These are phyloP conservation scores for Tridacna gigas DNA, from an alignment of 2,888 invertebrate genomes.

Conservation along the genomic window DNA sequence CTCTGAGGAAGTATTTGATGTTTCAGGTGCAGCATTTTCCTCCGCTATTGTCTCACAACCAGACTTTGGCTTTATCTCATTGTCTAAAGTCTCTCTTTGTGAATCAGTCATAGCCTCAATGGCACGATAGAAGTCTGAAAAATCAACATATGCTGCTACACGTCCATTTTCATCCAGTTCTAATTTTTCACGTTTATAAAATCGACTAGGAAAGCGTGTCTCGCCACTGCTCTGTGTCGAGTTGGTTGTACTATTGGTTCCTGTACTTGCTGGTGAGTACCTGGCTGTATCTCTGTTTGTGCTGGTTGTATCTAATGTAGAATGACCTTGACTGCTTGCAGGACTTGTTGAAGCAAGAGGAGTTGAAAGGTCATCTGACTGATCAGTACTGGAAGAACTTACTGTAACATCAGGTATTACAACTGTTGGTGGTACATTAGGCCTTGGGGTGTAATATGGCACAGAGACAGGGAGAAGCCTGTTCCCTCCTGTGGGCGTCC, in stretches of 20 bases:
- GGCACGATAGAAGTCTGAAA: constrained; percentile 88
- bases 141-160: constrained; percentile 93
- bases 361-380: constrained; percentile 52
- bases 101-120: constrained; percentile 80
- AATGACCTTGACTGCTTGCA: constrained; percentile 49
- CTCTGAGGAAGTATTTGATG: neutral
- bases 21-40: constrained; percentile 66
- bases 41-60: constrained; percentile 81
- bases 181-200: constrained; percentile 75
- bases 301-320: constrained; percentile 44
- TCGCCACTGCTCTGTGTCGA: constrained; percentile 82
- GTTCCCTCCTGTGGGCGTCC: constrained; percentile 80
- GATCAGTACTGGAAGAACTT: constrained; percentile 20
- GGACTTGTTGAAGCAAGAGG: constrained; percentile 53
- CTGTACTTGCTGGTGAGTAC: constrained; percentile 58
- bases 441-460: constrained; percentile 63
- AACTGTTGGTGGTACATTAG: constrained; percentile 60
- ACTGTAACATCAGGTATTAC: constrained; percentile 59
- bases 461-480: constrained; percentile 67
- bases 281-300: constrained; percentile 50
- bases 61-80: constrained; percentile 80
- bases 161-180: constrained; percentile 89
- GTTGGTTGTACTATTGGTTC: constrained; percentile 77
- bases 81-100: constrained; percentile 76
- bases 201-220: constrained; percentile 72